Base-by-base conservation (phyloP, 1,140 invertebrate genomes). In the Drosophila micromelanica region DNA sequence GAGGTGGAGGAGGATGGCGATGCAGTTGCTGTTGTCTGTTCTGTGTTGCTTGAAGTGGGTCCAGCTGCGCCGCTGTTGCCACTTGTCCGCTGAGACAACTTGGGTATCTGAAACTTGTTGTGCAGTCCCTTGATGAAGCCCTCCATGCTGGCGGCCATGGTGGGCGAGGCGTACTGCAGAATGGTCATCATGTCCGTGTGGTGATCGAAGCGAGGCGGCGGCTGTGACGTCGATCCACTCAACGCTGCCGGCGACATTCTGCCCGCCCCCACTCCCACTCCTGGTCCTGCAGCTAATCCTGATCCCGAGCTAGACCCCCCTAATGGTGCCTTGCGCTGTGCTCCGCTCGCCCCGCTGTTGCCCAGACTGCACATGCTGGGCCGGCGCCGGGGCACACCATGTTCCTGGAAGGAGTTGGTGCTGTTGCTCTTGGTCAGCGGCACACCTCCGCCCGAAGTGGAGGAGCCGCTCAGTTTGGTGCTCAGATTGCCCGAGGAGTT, bases 81-180 rank as follows among this genome's bases (percentile, higher is more conserved):
- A 42, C 23, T 40, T 23, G 54, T 17, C 27, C 78, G n/a, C 73
- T 91, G 90, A 0, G 95, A 96, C 54, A 97, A 86, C 92, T 97
- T 97, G 0, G 96, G 96, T 81, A 97, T 97, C 93, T 97, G 96
- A 93, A 97, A 97, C 84, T 96, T 97, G 1, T 96, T 96, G 82
- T 97, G 96, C 7, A 97, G 90, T 15, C 96, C 95, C 77, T 96
- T 97, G 45, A 96, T 96, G 13, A 96, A 92, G 12, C 95, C 95
- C 81, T 96, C 96, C 70, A 96, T 89, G 59, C 70, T 95, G 35
- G 90, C 80, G 1, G 85, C 77, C 90, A 91, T 91, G 27, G 67
- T 76, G 15, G 91, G 85, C 9, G 87, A 91, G 1, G 91, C 90
- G 61, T 91, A 91, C 23, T 90, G 87, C 3, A 92, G 70, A 32